phyloP scores from a whole-genome alignment of 2,797 vertebrate genomes.

The Diplodus sargus region DNA sequence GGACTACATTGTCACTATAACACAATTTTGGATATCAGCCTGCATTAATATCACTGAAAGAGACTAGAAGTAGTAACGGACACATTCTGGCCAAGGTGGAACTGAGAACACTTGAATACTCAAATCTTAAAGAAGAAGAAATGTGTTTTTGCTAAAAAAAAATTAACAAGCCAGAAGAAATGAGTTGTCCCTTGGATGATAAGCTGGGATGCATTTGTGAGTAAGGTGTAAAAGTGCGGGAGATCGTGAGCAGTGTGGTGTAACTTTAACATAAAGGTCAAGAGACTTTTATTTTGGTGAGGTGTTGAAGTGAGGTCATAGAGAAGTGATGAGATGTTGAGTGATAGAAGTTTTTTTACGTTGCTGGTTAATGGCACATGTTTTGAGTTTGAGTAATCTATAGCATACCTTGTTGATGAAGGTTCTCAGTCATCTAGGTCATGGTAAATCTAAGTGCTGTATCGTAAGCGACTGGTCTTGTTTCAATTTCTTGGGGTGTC shows the following conservation, averaged over 20 bases:
- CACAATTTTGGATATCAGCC: neutral
- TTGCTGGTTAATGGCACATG: neutral
- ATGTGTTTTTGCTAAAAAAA: slow-evolving; percentile 1
- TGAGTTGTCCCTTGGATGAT: neutral
- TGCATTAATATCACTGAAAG: neutral
- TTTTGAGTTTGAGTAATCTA: neutral
- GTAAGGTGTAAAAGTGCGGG: neutral
- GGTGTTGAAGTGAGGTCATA: neutral
- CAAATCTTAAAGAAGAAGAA: neutral
- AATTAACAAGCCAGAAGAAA: neutral
- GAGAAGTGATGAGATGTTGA: neutral
- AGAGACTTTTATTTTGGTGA: neutral
- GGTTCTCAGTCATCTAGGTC: no score
- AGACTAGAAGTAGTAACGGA: neutral
- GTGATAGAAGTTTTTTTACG: slow-evolving; percentile 2
- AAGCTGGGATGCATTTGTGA: neutral
- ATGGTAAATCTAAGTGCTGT: no score
- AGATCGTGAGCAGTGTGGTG: neutral
- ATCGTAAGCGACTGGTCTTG: no score
- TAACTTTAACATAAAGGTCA: neutral
- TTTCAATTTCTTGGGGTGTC: no score
- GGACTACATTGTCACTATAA: neutral
- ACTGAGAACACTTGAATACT: neutral
- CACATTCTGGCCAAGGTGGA: neutral
- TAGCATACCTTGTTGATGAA: neutral